A percentile compares a stretch with the other conserved stretches of the same genome.
Conservation (phyloP, 2,888 invertebrate genomes). For the Yponomeuta malinellus region DNA sequence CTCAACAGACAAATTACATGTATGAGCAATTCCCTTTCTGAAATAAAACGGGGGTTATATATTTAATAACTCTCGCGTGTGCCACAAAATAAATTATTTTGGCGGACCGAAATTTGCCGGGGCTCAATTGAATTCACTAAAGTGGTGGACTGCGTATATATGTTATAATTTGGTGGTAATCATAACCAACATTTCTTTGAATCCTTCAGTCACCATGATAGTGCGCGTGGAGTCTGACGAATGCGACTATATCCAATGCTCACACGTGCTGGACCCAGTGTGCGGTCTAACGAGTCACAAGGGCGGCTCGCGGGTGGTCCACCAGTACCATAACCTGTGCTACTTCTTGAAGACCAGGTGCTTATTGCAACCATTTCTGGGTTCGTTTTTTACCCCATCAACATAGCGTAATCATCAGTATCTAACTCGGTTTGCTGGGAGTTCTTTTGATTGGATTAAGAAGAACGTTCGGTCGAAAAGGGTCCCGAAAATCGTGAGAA, state of each 20-base stretch:
- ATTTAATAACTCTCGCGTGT: background rate
- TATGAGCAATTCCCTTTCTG: background rate
- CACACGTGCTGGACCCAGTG: constrained; percentile 47
- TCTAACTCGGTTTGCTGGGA: too few relatives aligned
- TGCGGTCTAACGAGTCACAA: constrained; percentile 36
- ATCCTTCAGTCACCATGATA: background rate
- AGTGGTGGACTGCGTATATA: background rate
- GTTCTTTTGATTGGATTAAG: too few relatives aligned
- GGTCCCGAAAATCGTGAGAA: too few relatives aligned
- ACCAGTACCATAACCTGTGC: constrained; percentile 46
- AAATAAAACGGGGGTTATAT: background rate
- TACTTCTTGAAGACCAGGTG: constrained; percentile 42
- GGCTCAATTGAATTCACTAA: background rate
- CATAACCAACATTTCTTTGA: background rate
- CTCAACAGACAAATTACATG: background rate
- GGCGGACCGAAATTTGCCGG: background rate
- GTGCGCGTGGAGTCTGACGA: constrained; percentile 26
- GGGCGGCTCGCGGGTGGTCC: constrained; percentile 22
- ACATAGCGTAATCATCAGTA: background rate
- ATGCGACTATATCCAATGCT: constrained; percentile 36
- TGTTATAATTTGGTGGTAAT: background rate
- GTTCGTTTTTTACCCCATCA: constrained; percentile 21
- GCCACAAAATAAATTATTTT: background rate
- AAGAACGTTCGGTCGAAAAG: too few relatives aligned
- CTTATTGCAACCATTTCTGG: constrained; percentile 23